Evolutionary conservation across 2,888 invertebrate species (phyloP).

Genomic region (Pristionchus mayeri): DNA sequence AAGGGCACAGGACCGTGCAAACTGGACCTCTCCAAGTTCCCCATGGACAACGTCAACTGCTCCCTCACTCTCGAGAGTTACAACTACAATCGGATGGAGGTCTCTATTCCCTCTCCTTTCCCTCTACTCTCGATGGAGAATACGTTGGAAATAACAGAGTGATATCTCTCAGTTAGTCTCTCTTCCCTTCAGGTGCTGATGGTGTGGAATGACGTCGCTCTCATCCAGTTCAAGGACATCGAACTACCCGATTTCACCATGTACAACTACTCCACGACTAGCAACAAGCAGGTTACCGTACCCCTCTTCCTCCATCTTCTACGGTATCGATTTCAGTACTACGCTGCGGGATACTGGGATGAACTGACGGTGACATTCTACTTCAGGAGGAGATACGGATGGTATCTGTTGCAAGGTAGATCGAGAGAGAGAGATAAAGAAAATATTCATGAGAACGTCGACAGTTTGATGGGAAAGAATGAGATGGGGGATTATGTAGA

Average conservation of each 20-base stretch:
- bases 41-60: constrained; percentile 74
- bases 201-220: constrained; percentile 63
- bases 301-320: no score
- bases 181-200: constrained; percentile 60
- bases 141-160: not conserved
- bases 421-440: no score
- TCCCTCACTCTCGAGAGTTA: constrained; percentile 74
- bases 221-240: constrained; percentile 72
- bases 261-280: constrained; percentile 66
- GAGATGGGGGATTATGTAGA: no score
- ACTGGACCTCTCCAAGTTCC: constrained; percentile 74
- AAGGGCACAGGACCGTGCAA: constrained; percentile 75
- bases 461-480: no score
- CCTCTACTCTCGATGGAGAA: not conserved
- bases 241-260: constrained; percentile 74
- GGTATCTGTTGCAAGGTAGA: constrained; percentile 75
- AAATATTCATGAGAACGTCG: no score
- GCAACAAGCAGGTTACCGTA: constrained; percentile 59
- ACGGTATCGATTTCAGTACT: constrained; percentile 59
- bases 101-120: not conserved
- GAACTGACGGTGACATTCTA: constrained; percentile 74
- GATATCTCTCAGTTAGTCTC: not conserved
- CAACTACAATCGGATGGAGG: constrained; percentile 72
- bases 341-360: constrained; percentile 76
- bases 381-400: constrained; percentile 74